A percentile compares a stretch with the other conserved stretches of the same genome.
These are phyloP conservation scores for Chrysocyon brachyurus DNA, from an alignment of 2,797 vertebrate species.

Conservation along the genomic window DNA sequence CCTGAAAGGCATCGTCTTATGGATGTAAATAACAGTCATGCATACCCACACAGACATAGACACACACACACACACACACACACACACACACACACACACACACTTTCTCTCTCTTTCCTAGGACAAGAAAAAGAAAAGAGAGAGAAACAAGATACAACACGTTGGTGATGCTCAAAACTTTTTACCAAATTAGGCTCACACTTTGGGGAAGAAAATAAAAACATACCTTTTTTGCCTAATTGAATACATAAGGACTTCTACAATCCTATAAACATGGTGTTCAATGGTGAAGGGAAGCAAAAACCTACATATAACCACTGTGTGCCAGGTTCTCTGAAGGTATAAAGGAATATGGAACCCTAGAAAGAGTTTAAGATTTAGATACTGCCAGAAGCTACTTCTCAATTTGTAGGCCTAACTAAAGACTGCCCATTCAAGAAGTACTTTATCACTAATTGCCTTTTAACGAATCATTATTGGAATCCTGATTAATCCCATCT, in stretches of 20 bases:
- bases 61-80: background rate
- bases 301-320: background rate
- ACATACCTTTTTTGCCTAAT: background rate
- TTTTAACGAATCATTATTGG: slow-evolving; percentile 44
- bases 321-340: background rate
- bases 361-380: background rate
- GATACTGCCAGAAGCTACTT: slow-evolving; percentile 19
- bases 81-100: background rate
- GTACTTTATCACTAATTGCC: background rate
- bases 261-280: background rate
- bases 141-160: slow-evolving; percentile 48
- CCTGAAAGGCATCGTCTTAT: slow-evolving; percentile 29
- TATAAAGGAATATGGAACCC: background rate
- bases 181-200: slow-evolving; percentile 45
- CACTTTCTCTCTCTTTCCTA: background rate
- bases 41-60: background rate
- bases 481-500: slow-evolving; percentile 32
- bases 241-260: background rate
- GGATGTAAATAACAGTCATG: slow-evolving; percentile 45
- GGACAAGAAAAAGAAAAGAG: slow-evolving; percentile 41
- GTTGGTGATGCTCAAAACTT: slow-evolving; percentile 14
- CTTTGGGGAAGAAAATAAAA: slow-evolving; percentile 15
- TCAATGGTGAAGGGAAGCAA: slow-evolving; percentile 61
- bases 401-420: background rate
- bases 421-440: slow-evolving; percentile 52